Conservation (phyloP, 1,140 invertebrate species). For the Yoshiicerus persimilis region DNA sequence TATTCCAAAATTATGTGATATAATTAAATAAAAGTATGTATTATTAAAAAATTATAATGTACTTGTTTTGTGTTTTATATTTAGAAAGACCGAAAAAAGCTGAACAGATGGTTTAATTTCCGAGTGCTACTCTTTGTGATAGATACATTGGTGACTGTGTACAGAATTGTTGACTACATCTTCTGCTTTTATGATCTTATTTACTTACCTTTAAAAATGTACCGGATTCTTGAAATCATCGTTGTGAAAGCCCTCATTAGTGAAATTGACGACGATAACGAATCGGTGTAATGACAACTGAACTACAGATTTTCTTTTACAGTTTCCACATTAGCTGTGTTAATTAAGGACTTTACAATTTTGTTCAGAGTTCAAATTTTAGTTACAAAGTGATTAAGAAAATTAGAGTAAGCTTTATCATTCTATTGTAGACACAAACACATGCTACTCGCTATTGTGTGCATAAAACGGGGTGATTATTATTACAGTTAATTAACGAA, state of each 20-base stretch:
- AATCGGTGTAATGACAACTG: background rate
- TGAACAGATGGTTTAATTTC: conserved; percentile 21
- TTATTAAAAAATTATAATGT: no score
- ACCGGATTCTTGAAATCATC: conserved; percentile 20
- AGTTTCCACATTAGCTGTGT: background rate
- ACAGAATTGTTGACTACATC: background rate
- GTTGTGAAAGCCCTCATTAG: background rate
- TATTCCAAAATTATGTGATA: no score
- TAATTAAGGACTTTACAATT: background rate
- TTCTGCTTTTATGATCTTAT: conserved; percentile 24
- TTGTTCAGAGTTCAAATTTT: background rate
- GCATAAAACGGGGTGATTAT: no score
- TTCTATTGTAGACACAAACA: background rate
- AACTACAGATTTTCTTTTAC: background rate
- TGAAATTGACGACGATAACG: conserved; percentile 1
- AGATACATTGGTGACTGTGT: background rate
- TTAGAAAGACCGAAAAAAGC: background rate
- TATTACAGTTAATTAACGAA: no score
- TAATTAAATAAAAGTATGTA: no score
- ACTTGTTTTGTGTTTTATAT: background rate
- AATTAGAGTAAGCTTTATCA: background rate
- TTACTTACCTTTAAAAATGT: conserved; percentile 20
- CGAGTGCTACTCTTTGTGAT: background rate
- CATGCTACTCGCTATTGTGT: background rate
- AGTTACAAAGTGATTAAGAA: background rate